A percentile compares a stretch with the other conserved stretches of the same genome.
Evolutionary conservation across 2,113 vertebrate genomes (phyloP).

Genomic region (Microtus richardsoni): DNA sequence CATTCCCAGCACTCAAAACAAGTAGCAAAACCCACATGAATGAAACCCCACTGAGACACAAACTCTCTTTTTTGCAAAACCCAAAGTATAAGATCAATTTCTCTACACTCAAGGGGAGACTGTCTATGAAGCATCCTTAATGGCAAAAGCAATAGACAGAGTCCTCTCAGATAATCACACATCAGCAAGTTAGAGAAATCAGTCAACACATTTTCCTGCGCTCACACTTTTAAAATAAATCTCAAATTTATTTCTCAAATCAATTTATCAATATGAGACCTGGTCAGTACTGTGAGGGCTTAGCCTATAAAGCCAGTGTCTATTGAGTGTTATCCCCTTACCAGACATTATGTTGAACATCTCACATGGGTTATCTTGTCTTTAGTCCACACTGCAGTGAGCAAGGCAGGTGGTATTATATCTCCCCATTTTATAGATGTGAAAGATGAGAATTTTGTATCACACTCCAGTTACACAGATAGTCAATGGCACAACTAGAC

Average conservation of each 20-base stretch:
- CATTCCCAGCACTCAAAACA: not conserved
- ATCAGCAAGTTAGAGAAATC: slow-evolving; percentile 63
- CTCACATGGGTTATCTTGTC: not conserved
- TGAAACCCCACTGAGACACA: not conserved
- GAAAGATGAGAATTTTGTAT: not conserved
- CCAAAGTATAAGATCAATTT: slow-evolving; percentile 39
- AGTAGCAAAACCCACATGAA: not conserved
- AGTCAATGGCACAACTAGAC: not conserved
- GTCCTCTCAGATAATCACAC: slow-evolving; percentile 53
- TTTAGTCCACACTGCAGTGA: not conserved
- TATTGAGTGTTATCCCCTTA: slow-evolving; percentile 10
- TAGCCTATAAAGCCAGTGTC: not conserved
- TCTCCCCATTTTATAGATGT: not conserved
- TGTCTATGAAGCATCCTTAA: slow-evolving; percentile 43
- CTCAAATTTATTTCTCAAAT: slow-evolving; percentile 46
- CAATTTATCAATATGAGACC: slow-evolving; percentile 62
- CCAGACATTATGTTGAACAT: not conserved
- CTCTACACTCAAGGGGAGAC: not conserved
- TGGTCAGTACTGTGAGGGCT: slow-evolving; percentile 49
- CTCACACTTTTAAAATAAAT: slow-evolving; percentile 62
- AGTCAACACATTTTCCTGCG: slow-evolving; percentile 57
- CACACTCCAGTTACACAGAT: too few species aligned
- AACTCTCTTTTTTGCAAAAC: slow-evolving; percentile 43
- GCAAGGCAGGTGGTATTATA: not conserved
- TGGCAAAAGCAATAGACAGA: slow-evolving; percentile 34